Base-by-base conservation (phyloP, 2,888 invertebrate species). In the Lamellibrachia satsuma region DNA sequence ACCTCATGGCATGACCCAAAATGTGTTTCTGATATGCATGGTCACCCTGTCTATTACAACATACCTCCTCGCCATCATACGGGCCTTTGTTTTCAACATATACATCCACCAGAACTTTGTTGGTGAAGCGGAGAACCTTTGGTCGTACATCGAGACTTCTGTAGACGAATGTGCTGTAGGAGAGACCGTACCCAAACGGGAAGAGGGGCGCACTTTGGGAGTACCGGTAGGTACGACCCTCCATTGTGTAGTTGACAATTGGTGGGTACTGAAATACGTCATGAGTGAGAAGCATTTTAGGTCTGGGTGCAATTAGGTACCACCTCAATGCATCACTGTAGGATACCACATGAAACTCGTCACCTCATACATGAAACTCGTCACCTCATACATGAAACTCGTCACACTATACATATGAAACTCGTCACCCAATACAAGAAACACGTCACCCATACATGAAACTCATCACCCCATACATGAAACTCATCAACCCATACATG, bases 211-310 rank as follows among this genome's bases (percentile, higher is more conserved):
- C 92, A 22, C 92, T 60, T 91, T 91, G 92, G 91, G 95, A 95
- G 92, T 96, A 96, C 52, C 96, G 94, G 93, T 96, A 96, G 2
- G 95, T 96, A 57, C 95, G 92, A 4, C 95, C 95, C 90, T 92
- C 93, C 96, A 96, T 96, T 7, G 93, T 92, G 92, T 94, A 94
- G 90, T 94, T 90, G 39, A 93, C 93, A 7, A 94, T 94, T 4
- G 90, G 92, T 39, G 94, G 94, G 90, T 95, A 93, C 94, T 96
- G 60, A 22, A 92, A 90, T 15, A 75, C 4, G 51, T 51, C n/a
- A 90, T 39, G 39, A 39, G 39, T 39, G 39, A 39, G 39, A 39
- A 39, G 1, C 39, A 39, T 39, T 39, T 39, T 39, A 39, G 39
- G 39, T 39, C 39, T 39, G 39, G 39, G 39, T 39, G 39, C 39